A percentile compares a stretch with the other conserved stretches of the same genome.
These are phyloP conservation scores for Tiaroga cobitis DNA, from an alignment of 2,797 vertebrate species.

Conservation along the genomic window DNA sequence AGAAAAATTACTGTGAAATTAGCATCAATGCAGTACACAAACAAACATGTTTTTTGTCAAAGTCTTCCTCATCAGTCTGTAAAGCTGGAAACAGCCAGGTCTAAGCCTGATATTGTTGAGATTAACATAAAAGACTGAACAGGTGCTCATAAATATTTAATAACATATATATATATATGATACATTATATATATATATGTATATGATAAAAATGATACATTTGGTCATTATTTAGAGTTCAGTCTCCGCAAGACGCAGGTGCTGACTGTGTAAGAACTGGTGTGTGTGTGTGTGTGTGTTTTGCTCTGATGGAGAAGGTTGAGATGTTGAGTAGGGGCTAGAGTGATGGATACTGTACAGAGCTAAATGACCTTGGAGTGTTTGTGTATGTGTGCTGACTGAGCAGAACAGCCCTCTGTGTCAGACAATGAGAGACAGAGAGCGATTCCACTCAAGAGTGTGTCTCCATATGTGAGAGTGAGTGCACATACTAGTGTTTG, in stretches of 20 bases:
- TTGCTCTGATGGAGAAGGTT: conserved; percentile 21
- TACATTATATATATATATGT: background rate
- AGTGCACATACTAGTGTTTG: background rate
- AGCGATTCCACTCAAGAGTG: conserved; percentile 24
- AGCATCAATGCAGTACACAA: conserved; percentile 49
- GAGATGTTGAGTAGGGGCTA: conserved; percentile 29
- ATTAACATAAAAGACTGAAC: background rate
- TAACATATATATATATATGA: background rate
- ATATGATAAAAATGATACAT: background rate
- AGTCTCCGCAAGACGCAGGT: background rate
- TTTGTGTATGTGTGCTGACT: conserved; percentile 43
- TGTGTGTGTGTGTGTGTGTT: conserved; percentile 28
- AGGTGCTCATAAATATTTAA: background rate
- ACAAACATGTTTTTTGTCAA: background rate
- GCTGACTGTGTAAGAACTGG: background rate
- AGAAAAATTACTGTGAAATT: conserved; percentile 49
- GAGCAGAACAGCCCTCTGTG: conserved; percentile 28
- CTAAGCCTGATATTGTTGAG: background rate
- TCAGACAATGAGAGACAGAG: conserved; percentile 19
- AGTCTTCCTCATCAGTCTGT: background rate
- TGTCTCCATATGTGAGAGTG: conserved; percentile 21
- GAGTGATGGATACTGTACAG: conserved; percentile 38
- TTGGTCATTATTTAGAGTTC: background rate
- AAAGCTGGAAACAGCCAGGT: background rate
- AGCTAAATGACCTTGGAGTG: conserved; percentile 57